Percentiles rank a stretch among this genome's conserved stretches.
Evolutionary conservation across 2,797 vertebrate genomes (phyloP).

Genomic region (Argyrosomus regius): DNA sequence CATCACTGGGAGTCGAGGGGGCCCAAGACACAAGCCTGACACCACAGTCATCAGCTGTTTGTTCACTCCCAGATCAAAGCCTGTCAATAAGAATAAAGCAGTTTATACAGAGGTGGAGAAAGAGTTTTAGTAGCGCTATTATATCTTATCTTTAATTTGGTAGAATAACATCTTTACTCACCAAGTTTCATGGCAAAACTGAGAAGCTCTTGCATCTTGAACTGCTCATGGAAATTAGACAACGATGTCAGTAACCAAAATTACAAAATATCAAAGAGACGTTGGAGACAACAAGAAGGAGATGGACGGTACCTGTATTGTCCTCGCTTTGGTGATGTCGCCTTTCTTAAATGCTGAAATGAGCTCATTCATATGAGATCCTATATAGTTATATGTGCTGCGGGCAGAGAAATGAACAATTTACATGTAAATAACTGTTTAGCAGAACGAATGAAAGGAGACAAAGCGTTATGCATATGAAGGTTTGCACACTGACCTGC

Average conservation of each 20-base stretch:
- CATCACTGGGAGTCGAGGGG: conserved; percentile 90
- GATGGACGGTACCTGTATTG: conserved; percentile 87
- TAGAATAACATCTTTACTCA: conserved; percentile 68
- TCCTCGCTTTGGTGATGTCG: conserved; percentile 83
- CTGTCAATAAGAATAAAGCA: conserved; percentile 42
- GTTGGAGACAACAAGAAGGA: neutral
- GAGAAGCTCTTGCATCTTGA: conserved; percentile 88
- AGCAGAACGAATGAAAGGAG: neutral
- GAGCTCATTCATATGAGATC: conserved; percentile 84
- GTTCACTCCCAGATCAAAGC: conserved; percentile 92
- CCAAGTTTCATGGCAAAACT: conserved; percentile 83
- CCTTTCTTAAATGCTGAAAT: conserved; percentile 86
- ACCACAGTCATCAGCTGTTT: conserved; percentile 92
- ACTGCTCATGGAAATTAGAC: conserved; percentile 77
- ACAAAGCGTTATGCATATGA: neutral
- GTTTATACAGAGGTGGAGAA: neutral
- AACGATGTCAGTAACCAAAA: conserved; percentile 35
- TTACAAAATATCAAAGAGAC: neutral
- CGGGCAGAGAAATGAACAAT: conserved; percentile 33
- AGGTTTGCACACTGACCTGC: conserved; percentile 79
- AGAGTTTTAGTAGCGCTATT: neutral
- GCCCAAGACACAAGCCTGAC: conserved; percentile 92
- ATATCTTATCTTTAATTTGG: neutral
- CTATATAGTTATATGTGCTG: conserved; percentile 96
- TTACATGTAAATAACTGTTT: neutral